Percentiles rank a stretch among this genome's conserved stretches.
These are phyloP conservation scores for Anseranas semipalmata DNA, from an alignment of 2,113 vertebrate genomes.

Conservation along the genomic window DNA sequence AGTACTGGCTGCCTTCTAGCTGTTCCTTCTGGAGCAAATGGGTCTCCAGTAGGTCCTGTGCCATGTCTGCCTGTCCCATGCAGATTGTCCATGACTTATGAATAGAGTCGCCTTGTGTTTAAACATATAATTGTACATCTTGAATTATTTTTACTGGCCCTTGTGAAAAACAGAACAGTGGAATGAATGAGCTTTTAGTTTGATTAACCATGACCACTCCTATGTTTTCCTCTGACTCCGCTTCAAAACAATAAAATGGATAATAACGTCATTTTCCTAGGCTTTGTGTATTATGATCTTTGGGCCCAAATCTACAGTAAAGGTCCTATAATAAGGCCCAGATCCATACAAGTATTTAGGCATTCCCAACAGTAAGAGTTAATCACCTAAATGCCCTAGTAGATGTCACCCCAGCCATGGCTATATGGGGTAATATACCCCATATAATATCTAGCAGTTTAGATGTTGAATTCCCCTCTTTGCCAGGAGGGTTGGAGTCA, in stretches of 20 bases:
- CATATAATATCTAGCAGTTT: not conserved
- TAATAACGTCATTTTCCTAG: not conserved
- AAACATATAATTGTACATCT: not conserved
- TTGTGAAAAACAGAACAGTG: not conserved
- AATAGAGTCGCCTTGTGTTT: not conserved
- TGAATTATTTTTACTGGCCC: not conserved
- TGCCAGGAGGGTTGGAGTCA: not conserved
- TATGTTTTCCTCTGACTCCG: not conserved
- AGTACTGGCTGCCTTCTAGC: not conserved
- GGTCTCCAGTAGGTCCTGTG: fast-evolving
- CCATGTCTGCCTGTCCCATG: too few relatives aligned
- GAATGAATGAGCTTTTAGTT: not conserved
- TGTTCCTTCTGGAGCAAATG: not conserved
- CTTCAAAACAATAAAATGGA: not conserved
- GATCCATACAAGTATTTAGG: not conserved
- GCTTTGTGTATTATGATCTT: not conserved
- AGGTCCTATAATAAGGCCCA: not conserved
- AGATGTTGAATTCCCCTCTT: not conserved
- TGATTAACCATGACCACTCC: not conserved
- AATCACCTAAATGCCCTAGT: not conserved
- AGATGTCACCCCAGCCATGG: not conserved
- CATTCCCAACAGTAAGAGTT: not conserved
- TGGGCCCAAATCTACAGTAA: not conserved
- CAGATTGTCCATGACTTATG: too few relatives aligned
- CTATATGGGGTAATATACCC: not conserved